Percentiles rank a stretch among this genome's conserved stretches.
Evolutionary conservation across 1,140 invertebrate genomes (phyloP).

Genomic region (Daktulosphaira vitifoliae): DNA sequence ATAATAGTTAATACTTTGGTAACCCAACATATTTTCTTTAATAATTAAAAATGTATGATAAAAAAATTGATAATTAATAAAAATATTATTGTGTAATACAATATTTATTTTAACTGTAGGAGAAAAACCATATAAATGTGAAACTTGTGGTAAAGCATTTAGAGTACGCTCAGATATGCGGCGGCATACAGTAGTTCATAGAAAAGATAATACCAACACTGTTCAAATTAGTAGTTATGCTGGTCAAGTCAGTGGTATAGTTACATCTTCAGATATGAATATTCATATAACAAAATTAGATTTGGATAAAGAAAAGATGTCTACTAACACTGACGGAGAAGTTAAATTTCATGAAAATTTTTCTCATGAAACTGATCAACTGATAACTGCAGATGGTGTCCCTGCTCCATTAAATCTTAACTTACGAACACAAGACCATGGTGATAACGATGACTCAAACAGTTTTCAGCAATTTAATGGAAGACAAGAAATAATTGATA

Average conservation of each 20-base stretch:
- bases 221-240: constrained; percentile 28
- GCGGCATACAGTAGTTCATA: constrained; percentile 73
- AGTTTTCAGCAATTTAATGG: constrained; percentile 20
- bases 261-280: constrained; percentile 24
- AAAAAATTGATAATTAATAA: not conserved
- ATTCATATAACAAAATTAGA: constrained; percentile 23
- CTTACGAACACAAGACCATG: constrained; percentile 30
- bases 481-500: constrained; percentile 31
- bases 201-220: constrained; percentile 43
- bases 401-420: constrained; percentile 33
- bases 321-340: constrained; percentile 11
- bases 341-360: constrained; percentile 18
- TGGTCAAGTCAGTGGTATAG: constrained; percentile 17
- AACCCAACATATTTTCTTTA: not conserved
- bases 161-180: constrained; percentile 79
- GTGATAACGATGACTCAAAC: constrained; percentile 17
- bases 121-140: constrained; percentile 69
- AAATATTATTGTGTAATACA: no score
- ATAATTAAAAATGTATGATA: not conserved
- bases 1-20: no score
- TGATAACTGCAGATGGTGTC: constrained; percentile 1
- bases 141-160: constrained; percentile 71
- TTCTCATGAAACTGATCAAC: constrained; percentile 21
- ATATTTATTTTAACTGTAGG: constrained; percentile 45
- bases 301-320: constrained; percentile 11